phyloP scores from a whole-genome alignment of 2,113 vertebrate species.

The Microcebus lehilahytsara region DNA sequence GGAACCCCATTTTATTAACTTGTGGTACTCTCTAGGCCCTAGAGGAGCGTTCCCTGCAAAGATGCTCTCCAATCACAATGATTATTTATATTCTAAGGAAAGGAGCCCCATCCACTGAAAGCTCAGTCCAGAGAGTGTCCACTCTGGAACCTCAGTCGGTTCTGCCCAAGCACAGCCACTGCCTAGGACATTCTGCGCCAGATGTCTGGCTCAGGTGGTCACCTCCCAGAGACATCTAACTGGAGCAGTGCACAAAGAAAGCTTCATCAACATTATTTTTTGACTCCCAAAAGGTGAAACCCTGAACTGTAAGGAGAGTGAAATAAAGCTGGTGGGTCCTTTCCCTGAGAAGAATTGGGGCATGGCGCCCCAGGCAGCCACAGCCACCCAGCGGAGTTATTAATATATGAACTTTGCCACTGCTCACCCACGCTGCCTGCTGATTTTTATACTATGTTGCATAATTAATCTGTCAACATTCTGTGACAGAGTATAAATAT shows the following conservation, averaged over 20 bases:
- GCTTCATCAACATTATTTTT: neutral
- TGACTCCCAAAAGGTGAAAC: neutral
- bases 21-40: neutral
- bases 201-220: neutral
- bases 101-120: neutral
- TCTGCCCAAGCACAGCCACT: neutral
- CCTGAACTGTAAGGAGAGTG: neutral
- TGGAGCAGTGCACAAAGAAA: neutral
- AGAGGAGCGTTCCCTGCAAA: neutral
- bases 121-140: neutral
- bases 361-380: neutral
- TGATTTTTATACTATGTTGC: constrained; percentile 85
- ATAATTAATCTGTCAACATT: constrained; percentile 92
- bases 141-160: neutral
- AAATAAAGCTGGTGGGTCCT: neutral
- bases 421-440: constrained; percentile 81
- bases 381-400: constrained; percentile 74
- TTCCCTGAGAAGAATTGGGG: neutral
- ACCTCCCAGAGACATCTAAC: neutral
- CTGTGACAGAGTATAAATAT: constrained; percentile 88
- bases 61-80: neutral
- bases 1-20: neutral
- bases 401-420: constrained; percentile 84
- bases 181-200: neutral
- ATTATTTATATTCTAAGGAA: neutral